A percentile compares a stretch with the other conserved stretches of the same genome.
Evolutionary conservation across 2,888 invertebrate genomes (phyloP).

Genomic region (Apodemia duryi): DNA sequence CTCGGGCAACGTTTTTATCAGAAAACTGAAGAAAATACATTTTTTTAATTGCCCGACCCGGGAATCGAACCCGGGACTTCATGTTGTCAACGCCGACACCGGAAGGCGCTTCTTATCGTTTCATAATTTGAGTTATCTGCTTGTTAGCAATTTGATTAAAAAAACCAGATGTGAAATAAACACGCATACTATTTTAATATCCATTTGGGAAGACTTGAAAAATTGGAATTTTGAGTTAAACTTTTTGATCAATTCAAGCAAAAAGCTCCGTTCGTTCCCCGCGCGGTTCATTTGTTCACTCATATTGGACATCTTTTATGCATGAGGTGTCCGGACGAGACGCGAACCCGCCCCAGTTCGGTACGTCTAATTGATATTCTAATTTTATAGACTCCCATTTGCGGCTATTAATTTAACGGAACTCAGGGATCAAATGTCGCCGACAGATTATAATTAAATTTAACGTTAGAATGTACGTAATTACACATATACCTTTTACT

Average conservation of each 20-base stretch:
- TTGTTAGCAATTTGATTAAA: too few relatives aligned
- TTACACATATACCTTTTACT: too few relatives aligned
- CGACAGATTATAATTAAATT: background rate
- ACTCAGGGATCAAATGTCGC: background rate
- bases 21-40: too few relatives aligned
- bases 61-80: too few relatives aligned
- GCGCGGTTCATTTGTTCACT: conserved; percentile 6
- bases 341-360: background rate
- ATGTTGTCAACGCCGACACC: too few relatives aligned
- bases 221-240: background rate
- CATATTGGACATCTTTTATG: conserved; percentile 37
- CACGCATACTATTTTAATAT: too few relatives aligned
- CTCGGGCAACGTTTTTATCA: too few relatives aligned
- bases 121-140: too few relatives aligned
- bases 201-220: too few relatives aligned
- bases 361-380: conserved; percentile 11
- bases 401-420: background rate
- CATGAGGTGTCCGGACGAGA: conserved; percentile 38
- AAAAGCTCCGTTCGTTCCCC: conserved; percentile 2
- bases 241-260: conserved; percentile 1
- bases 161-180: too few relatives aligned
- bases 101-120: too few relatives aligned
- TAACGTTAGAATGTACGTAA: background rate
- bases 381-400: conserved; percentile 13
- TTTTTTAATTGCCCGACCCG: too few relatives aligned